Base-by-base conservation (phyloP, 2,113 vertebrate genomes). In the Murina feae region DNA sequence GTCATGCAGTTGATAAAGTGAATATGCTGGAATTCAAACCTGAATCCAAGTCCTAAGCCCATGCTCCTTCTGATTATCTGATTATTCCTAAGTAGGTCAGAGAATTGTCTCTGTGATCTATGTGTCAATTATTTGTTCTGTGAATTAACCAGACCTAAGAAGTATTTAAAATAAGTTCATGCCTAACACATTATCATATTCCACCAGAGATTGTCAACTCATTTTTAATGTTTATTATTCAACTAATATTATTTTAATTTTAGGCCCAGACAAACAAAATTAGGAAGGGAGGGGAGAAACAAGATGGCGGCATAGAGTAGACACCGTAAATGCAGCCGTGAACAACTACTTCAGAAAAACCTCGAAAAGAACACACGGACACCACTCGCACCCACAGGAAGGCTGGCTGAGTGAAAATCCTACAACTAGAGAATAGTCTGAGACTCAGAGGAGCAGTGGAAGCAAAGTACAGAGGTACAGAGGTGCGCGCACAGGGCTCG, bases 161-260 rank as follows among this genome's bases (percentile, higher is more conserved):
- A 23, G 71, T 69, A 80, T 89, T 94, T 90, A 79, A 80, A 84
- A 44, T 8, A 85, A 86, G 49, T 91, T 16, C 9, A 5, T 51
- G 28, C 44, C 65, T 32, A 84, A 84, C 44, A 80, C 28, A 12
- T 90, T 93, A 90, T 37, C 21, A 74, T 76, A 74, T 75, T 84
- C 42, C 17, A 53, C 49, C 75, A 90, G 23, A 49, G 9, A 12
- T 23, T 68, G 35, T 65, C 69, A 84, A 71, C 14, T 83, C 83
- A 91, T 60, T 82, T 58, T 94, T 51, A 71, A 76, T 65, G 53
- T 84, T 81, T 93, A 69, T 90, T 92, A 89, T 87, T 90, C 25
- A 93, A 69, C 17, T 91, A 72, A 47, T 89, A 74, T 65, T 63
- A 35, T 80, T 94, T 86, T 60, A 90, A 89, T 53, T 84, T 80